Base-by-base conservation (phyloP, 2,888 invertebrate genomes). In the Linnaemya vulpina region DNA sequence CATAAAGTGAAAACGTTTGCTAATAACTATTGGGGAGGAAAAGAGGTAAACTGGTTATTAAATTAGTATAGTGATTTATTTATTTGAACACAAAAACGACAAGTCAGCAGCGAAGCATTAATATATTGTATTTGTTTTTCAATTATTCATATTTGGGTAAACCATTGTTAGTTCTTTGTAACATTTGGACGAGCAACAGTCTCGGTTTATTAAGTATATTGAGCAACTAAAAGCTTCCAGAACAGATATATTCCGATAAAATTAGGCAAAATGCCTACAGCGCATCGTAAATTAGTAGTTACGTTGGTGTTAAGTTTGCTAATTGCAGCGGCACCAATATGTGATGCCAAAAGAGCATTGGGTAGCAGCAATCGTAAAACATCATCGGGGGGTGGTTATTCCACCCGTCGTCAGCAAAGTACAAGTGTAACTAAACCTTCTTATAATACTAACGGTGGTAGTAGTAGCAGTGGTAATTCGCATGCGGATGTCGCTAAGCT, bases 401-500 rank as follows among this genome's bases (percentile, higher is more conserved):
- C 82, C n/a, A 87, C 85, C 1, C 88, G 87, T 15, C 79, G 87
- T 83, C 88, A 89, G 62, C 89, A 83, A 68, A 89, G 88, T 0
- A 88, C 90, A 38, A 89, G 90, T 78, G 92, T 91, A 62, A 92
- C 92, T 35, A 91, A 89, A 77, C 91, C 92, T 51, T 88, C 90
- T 67, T 90, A 89, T 65, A 87, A 80, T 4, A 87, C 87, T 5
- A 89, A 84, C 60, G 88, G 86, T 40, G 86, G 79, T 65, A 87
- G 67, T 73, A 88, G 77, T 51, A 86, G 40, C 38, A 38, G 86
- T 20, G 82, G 90, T 40, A 91, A 91, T 78, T 91, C 92, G 3
- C 92, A 92, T 86, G 89, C 90, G 0, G 92, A 92, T 86, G 86
- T 87, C 30, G 90, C 91, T 17, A 92, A 92, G 83, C 74, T 92